Percentiles rank a stretch among this genome's conserved stretches.
Evolutionary conservation across 2,888 invertebrate genomes (phyloP).

Genomic region (Ochlodes sylvanus): DNA sequence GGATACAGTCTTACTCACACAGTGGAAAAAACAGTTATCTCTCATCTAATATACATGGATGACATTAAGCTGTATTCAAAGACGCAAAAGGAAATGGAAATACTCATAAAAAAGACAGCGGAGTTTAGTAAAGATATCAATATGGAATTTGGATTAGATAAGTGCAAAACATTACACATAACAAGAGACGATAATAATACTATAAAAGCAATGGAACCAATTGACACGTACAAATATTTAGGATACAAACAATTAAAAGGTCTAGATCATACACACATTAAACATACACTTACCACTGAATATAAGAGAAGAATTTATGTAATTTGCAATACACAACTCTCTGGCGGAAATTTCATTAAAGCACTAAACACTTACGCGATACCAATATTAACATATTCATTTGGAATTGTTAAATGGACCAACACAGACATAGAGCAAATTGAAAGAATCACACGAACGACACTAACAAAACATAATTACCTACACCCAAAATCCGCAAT

Average conservation of each 20-base stretch:
- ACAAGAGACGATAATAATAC: constrained; percentile 14
- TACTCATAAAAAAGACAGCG: constrained; percentile 27
- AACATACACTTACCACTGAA: constrained; percentile 31
- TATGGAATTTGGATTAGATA: constrained; percentile 39
- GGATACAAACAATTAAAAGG: constrained; percentile 40
- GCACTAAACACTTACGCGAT: constrained; percentile 35
- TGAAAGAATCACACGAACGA: constrained; percentile 36
- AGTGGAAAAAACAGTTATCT: not conserved
- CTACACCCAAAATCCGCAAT: constrained; percentile 38
- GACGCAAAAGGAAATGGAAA: constrained; percentile 31
- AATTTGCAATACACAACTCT: constrained; percentile 31
- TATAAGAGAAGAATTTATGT: constrained; percentile 26
- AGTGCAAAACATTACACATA: constrained; percentile 36
- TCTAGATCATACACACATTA: constrained; percentile 33
- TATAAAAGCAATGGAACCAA: constrained; percentile 36
- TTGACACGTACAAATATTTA: constrained; percentile 41
- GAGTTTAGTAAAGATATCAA: constrained; percentile 39
- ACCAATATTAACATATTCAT: constrained; percentile 32
- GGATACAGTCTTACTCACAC: constrained; percentile 6
- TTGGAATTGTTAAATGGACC: constrained; percentile 36
- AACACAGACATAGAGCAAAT: constrained; percentile 32
- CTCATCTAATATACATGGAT: constrained; percentile 36
- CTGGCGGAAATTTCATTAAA: constrained; percentile 25
- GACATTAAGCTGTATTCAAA: constrained; percentile 34
- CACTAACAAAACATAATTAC: constrained; percentile 34